These are phyloP conservation scores for Drosophila tristis DNA, from an alignment of 1,140 invertebrate genomes.

Conservation along the genomic window DNA sequence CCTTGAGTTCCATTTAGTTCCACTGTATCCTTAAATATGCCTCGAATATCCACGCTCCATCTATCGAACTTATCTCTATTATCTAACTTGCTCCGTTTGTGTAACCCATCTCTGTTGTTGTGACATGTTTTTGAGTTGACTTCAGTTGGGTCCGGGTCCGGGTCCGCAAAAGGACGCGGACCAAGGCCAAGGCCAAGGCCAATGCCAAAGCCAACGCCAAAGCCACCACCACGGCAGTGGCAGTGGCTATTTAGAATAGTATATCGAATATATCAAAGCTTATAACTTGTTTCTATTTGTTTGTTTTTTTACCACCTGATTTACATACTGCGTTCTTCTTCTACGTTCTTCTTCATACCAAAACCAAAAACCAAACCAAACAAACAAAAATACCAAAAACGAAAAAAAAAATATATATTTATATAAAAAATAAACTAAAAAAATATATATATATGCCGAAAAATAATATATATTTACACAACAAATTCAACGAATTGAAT, in stretches of 20 bases:
- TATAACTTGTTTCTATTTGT: slow-evolving; percentile 68
- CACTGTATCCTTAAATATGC: slow-evolving; percentile 23
- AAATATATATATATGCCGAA: slow-evolving; percentile 16
- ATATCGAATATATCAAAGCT: slow-evolving; percentile 57
- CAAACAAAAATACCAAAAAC: slow-evolving; percentile 22
- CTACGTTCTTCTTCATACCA: slow-evolving; percentile 79
- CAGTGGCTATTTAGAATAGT: slow-evolving; percentile 38
- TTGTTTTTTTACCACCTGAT: slow-evolving; percentile 72
- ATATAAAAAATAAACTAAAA: slow-evolving; percentile 29
- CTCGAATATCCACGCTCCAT: slow-evolving; percentile 19
- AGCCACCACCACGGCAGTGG: too few species aligned
- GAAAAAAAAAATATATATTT: slow-evolving; percentile 20
- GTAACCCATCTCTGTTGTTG: slow-evolving; percentile 51
- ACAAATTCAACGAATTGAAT: slow-evolving; percentile 55
- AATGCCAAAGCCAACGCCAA: too few species aligned
- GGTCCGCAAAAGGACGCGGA: slow-evolving; percentile 7
- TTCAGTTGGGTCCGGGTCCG: slow-evolving; percentile 33
- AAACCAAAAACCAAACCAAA: slow-evolving; percentile 43
- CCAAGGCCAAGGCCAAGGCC: slow-evolving; percentile 1
- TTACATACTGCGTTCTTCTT: slow-evolving; percentile 80
- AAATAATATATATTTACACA: slow-evolving; percentile 9
- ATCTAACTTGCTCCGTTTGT: slow-evolving; percentile 32
- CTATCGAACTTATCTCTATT: slow-evolving; percentile 7
- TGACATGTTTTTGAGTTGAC: slow-evolving; percentile 57
- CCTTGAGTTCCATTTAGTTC: slow-evolving; percentile 53